phyloP scores from a whole-genome alignment of 2,113 vertebrate species.

The Marmota flaviventris region DNA sequence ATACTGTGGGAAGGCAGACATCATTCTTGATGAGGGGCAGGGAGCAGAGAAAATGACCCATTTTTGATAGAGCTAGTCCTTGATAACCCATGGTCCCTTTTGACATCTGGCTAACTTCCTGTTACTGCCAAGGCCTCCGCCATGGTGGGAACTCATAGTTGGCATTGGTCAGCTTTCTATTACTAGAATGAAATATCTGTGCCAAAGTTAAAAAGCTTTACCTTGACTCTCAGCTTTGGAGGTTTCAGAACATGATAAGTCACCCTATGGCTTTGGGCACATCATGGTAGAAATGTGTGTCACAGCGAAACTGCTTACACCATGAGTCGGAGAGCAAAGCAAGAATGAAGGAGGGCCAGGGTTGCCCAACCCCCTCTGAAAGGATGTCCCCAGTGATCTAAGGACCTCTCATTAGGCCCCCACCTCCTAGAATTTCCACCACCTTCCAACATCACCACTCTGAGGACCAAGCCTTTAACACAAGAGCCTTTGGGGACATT shows the following conservation, averaged over 20 bases:
- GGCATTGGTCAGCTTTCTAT: not conserved
- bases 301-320: not conserved
- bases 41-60: not conserved
- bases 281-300: not conserved
- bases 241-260: not conserved
- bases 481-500: not conserved
- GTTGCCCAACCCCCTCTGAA: not conserved
- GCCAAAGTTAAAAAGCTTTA: not conserved
- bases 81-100: not conserved
- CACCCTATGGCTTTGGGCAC: not conserved
- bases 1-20: not conserved
- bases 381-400: not conserved
- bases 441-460: not conserved
- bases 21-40: not conserved
- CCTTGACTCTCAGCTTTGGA: not conserved
- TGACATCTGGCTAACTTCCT: not conserved
- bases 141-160: not conserved
- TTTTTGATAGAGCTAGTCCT: not conserved
- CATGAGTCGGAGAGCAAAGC: not conserved
- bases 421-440: not conserved
- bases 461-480: not conserved
- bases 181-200: not conserved
- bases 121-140: not conserved
- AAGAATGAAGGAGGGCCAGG: not conserved
- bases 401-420: not conserved